Conservation (phyloP, 2,113 vertebrate genomes). For the Uria aalge region DNA sequence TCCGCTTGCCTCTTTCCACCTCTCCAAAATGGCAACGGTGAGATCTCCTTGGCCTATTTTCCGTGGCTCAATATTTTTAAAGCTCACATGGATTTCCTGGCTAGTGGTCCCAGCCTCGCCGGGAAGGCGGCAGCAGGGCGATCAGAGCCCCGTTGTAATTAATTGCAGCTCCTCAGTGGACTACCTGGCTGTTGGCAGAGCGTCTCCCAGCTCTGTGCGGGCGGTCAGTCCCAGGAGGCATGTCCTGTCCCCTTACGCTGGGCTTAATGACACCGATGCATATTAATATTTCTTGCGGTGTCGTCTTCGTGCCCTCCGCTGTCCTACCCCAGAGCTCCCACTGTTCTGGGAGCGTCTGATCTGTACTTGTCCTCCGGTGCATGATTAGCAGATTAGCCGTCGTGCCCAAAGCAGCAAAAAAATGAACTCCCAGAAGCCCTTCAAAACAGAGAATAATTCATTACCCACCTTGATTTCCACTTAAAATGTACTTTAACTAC, state of each 20-base stretch:
- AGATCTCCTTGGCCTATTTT: background rate
- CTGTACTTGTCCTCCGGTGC: slow-evolving; percentile 55
- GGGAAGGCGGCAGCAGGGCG: accelerated
- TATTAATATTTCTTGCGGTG: slow-evolving; percentile 11
- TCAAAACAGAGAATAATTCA: slow-evolving; percentile 80
- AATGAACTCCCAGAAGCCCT: slow-evolving; percentile 76
- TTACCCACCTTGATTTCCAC: slow-evolving; percentile 81
- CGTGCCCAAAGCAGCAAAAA: slow-evolving; percentile 69
- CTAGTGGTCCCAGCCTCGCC: background rate
- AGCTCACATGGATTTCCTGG: background rate
- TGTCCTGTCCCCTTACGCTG: background rate
- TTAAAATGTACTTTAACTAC: slow-evolving; percentile 85
- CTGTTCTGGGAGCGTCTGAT: slow-evolving; percentile 4
- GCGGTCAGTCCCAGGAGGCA: background rate
- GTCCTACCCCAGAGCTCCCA: slow-evolving; percentile 5
- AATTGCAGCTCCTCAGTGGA: background rate
- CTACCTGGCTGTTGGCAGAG: background rate
- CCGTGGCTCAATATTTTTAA: background rate
- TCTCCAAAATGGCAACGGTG: background rate
- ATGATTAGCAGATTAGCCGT: slow-evolving; percentile 75
- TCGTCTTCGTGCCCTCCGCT: background rate
- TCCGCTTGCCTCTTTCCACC: background rate
- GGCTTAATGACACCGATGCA: background rate
- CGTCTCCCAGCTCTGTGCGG: background rate
- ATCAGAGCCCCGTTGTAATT: accelerated